Percentiles rank a stretch among this genome's conserved stretches.
phyloP scores from a whole-genome alignment of 2,113 vertebrate genomes.

The Corythoichthys intestinalis region DNA sequence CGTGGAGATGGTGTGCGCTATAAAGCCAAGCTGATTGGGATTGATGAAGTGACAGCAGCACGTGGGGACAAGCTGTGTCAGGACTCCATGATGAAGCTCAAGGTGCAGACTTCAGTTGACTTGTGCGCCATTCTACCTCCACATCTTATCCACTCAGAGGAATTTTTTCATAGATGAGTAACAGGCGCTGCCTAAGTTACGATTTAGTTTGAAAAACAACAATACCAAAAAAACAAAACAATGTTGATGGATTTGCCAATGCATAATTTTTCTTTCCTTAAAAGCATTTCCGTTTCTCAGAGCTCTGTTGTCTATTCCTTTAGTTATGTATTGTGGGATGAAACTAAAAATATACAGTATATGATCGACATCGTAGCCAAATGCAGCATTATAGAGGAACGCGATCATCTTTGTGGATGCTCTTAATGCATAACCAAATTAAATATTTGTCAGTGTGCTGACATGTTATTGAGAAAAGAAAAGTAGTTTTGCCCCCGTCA shows the following conservation, averaged over 20 bases:
- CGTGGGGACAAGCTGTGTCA: conserved; percentile 98
- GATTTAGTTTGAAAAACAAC: conserved; percentile 38
- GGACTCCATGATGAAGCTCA: conserved; percentile 99
- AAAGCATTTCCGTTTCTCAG: too few relatives aligned
- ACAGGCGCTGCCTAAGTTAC: conserved; percentile 37
- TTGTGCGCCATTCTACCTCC: conserved; percentile 43
- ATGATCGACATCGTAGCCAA: too few relatives aligned
- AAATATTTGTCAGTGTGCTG: too few relatives aligned
- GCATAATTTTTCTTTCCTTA: too few relatives aligned
- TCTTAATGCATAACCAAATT: too few relatives aligned
- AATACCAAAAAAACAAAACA: conserved; percentile 43
- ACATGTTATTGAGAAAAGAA: too few relatives aligned
- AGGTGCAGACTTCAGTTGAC: conserved; percentile 72
- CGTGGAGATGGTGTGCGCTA: conserved; percentile 94
- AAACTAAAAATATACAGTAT: too few relatives aligned
- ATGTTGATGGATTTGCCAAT: background rate
- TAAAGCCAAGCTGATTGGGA: conserved; percentile 96
- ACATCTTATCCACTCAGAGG: conserved; percentile 43
- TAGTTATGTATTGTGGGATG: too few relatives aligned
- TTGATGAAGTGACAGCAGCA: conserved; percentile 91
- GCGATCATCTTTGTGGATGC: too few relatives aligned
- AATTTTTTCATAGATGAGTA: conserved; percentile 48
- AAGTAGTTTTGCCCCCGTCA: too few relatives aligned
- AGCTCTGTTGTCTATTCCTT: too few relatives aligned
- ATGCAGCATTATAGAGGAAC: too few relatives aligned